A percentile compares a stretch with the other conserved stretches of the same genome.
phyloP scores from a whole-genome alignment of 2,113 vertebrate genomes.

The Shinisaurus crocodilurus region DNA sequence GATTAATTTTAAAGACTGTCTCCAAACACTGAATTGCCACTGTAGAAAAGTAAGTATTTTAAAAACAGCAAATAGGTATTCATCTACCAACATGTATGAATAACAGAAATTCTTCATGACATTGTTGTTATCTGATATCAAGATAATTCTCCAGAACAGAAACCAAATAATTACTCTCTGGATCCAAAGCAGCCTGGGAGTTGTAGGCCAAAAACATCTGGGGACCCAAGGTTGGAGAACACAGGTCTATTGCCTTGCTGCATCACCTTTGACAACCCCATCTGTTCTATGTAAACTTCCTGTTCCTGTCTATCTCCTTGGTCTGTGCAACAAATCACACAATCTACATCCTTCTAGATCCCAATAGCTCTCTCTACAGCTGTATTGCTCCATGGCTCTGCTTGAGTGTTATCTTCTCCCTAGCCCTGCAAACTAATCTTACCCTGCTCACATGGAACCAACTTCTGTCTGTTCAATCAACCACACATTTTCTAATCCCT shows the following conservation, averaged over 20 bases:
- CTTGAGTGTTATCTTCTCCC: background rate
- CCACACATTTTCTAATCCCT: background rate
- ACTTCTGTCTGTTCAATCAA: background rate
- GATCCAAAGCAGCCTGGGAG: conserved; percentile 16
- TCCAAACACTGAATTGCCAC: conserved; percentile 98
- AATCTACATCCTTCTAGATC: background rate
- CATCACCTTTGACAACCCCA: background rate
- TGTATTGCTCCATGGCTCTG: background rate
- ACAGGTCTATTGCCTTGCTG: background rate
- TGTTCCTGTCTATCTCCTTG: background rate
- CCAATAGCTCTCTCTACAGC: background rate
- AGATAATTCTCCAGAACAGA: background rate
- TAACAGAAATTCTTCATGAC: conserved; percentile 11
- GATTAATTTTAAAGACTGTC: conserved; percentile 94
- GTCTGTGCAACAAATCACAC: background rate
- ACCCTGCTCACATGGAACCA: background rate
- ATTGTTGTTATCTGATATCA: conserved; percentile 1
- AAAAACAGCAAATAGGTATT: conserved; percentile 25
- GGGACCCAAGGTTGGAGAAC: too few species aligned
- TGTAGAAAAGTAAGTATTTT: conserved; percentile 67
- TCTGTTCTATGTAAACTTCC: background rate
- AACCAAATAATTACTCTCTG: background rate
- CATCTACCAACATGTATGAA: background rate
- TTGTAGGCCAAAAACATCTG: too few species aligned
- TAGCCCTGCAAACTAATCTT: background rate